A percentile compares a stretch with the other conserved stretches of the same genome.
Conservation (phyloP, 2,797 vertebrate species). For the Clarias pachynema region DNA sequence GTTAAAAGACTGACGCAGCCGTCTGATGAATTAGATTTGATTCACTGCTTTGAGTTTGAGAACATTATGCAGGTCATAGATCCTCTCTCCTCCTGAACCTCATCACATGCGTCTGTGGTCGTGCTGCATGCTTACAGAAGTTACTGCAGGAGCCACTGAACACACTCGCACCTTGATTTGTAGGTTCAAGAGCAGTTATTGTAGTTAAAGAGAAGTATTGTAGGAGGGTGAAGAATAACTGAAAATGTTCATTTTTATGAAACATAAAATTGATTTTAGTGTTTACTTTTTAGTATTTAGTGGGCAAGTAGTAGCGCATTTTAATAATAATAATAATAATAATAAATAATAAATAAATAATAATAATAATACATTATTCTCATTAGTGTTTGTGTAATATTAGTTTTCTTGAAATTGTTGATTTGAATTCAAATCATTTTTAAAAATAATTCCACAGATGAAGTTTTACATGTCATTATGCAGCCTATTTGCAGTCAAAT, state of each 20-base stretch:
- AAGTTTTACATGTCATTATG: slow-evolving; percentile 1
- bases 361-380: not conserved
- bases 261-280: not conserved
- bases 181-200: not conserved
- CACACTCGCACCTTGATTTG: not conserved
- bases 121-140: not conserved
- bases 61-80: slow-evolving; percentile 22
- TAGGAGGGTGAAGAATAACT: not conserved
- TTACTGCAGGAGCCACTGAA: not conserved
- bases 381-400: not conserved
- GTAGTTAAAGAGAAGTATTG: not conserved
- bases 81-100: slow-evolving; percentile 16
- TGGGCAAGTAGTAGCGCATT: not conserved
- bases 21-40: slow-evolving; percentile 27
- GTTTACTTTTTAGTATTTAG: not conserved
- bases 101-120: slow-evolving; percentile 2
- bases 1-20: slow-evolving; percentile 15
- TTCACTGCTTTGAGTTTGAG: not conserved
- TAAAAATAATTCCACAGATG: not conserved
- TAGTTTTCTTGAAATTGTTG: not conserved
- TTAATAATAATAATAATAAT: not conserved
- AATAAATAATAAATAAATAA: not conserved
- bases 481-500: not conserved
- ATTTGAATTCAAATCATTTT: not conserved
- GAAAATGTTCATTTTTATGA: not conserved